Percentiles rank a stretch among this genome's conserved stretches.
phyloP scores from a whole-genome alignment of 2,888 invertebrate species.

The Stegophylla sp. region DNA sequence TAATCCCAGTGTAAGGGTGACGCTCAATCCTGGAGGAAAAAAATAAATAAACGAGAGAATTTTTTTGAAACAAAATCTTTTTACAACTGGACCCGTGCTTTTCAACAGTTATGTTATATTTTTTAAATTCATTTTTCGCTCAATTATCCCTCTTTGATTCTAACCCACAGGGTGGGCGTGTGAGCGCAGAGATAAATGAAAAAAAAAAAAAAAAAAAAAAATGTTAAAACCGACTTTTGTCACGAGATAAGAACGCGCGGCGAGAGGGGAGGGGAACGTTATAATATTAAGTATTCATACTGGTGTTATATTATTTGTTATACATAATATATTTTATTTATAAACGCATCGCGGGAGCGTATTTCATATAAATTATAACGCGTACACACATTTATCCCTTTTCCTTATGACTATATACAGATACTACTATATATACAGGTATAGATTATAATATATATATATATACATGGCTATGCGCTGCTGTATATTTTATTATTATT shows the following conservation, averaged over 20 bases:
- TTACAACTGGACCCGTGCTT: too few species aligned
- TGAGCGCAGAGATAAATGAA: constrained; percentile 5
- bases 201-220: constrained; percentile 1
- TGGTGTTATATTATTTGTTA: too few species aligned
- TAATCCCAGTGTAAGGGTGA: too few species aligned
- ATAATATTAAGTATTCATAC: not conserved
- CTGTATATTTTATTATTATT: constrained; percentile 20
- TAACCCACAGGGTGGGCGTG: constrained; percentile 46
- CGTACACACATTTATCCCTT: not conserved
- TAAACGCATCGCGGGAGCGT: too few species aligned
- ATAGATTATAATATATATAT: not conserved
- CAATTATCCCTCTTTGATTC: too few species aligned
- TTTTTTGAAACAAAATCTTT: too few species aligned
- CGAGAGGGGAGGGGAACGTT: constrained; percentile 19
- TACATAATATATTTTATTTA: too few species aligned
- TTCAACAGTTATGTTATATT: too few species aligned
- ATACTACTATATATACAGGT: not conserved
- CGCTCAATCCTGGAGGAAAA: too few species aligned
- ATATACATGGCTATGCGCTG: not conserved
- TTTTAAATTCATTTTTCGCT: too few species aligned
- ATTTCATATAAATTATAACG: not conserved
- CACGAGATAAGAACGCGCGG: constrained; percentile 41
- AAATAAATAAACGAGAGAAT: too few species aligned
- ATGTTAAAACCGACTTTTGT: constrained; percentile 8
- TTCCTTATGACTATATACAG: not conserved